Percentiles rank a stretch among this genome's conserved stretches.
These are phyloP conservation scores for Okapia johnstoni DNA, from an alignment of 2,113 vertebrate species.

Conservation along the genomic window DNA sequence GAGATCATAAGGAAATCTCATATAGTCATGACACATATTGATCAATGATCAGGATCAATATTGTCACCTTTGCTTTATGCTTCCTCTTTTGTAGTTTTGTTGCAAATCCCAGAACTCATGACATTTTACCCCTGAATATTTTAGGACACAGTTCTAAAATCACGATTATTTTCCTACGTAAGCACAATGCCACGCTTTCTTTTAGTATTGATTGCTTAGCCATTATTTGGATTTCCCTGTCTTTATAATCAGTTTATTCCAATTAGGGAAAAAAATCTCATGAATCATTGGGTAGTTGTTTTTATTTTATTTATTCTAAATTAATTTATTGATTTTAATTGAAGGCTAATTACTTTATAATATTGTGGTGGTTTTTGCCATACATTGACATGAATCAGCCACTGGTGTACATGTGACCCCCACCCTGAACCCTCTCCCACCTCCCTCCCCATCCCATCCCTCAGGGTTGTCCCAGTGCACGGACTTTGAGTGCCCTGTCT, in stretches of 20 bases:
- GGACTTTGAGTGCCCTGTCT: not conserved
- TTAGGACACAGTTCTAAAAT: not conserved
- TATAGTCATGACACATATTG: not conserved
- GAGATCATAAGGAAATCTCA: not conserved
- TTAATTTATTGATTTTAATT: not conserved
- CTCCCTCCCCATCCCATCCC: not conserved
- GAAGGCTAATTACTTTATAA: not conserved
- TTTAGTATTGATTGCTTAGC: not conserved
- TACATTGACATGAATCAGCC: not conserved
- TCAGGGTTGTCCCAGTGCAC: not conserved
- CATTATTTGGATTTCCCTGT: not conserved
- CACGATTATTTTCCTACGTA: not conserved
- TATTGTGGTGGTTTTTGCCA: not conserved
- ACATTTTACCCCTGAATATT: not conserved
- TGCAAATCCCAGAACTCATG: not conserved
- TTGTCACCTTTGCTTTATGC: not conserved
- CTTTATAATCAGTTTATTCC: not conserved
- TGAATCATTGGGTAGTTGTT: not conserved
- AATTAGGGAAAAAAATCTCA: not conserved
- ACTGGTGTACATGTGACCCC: rapidly evolving
- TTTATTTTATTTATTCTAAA: not conserved
- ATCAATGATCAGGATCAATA: not conserved
- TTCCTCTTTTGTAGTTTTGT: not conserved
- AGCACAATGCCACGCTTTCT: not conserved
- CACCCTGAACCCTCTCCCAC: not conserved